phyloP scores from a whole-genome alignment of 2,888 invertebrate genomes.

The Onchidella celtica region DNA sequence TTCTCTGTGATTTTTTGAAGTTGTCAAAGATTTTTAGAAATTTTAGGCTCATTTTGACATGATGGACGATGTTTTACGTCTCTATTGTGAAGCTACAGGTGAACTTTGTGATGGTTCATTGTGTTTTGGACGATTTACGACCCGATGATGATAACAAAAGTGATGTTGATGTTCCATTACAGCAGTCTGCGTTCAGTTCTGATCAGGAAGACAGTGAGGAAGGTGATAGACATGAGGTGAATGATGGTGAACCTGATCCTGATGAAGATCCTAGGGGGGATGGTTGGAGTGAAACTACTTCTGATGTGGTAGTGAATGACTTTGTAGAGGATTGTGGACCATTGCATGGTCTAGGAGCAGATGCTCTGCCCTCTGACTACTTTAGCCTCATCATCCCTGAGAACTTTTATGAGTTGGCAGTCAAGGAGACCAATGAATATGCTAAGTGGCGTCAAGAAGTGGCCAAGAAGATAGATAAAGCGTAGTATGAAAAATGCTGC shows the following conservation, averaged over 20 bases:
- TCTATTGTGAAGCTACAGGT: not conserved
- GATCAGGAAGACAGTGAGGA: conserved; percentile 4
- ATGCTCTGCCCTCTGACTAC: conserved; percentile 7
- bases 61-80: not conserved
- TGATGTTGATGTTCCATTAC: not conserved
- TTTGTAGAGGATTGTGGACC: not conserved
- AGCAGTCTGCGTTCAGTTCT: not conserved
- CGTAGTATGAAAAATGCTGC: not conserved
- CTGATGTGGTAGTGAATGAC: not conserved
- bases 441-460: conserved; percentile 21
- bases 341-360: not conserved
- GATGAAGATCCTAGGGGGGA: not conserved
- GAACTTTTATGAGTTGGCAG: conserved; percentile 2
- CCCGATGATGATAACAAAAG: not conserved
- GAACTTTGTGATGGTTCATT: not conserved
- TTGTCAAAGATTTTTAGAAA: not conserved
- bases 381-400: conserved; percentile 14
- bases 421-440: not conserved
- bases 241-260: not conserved
- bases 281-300: not conserved
- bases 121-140: not conserved
- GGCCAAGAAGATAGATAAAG: not conserved
- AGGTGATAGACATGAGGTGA: not conserved
- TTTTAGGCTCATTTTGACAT: not conserved
- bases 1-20: not conserved